Evolutionary conservation across 2,797 vertebrate species (phyloP).

Genomic region (Spatula versicolor): DNA sequence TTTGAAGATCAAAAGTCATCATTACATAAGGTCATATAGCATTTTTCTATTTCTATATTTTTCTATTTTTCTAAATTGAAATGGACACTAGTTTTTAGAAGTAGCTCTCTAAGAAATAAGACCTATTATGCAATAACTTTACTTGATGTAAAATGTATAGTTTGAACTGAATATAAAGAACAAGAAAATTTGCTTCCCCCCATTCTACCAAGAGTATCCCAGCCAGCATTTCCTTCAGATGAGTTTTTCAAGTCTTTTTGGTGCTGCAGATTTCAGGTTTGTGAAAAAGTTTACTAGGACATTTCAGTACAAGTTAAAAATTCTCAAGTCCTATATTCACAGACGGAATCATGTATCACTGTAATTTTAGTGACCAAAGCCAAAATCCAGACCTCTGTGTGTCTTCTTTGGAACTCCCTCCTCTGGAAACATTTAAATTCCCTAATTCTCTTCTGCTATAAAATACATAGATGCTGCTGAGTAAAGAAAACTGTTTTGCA

Average conservation of each 20-base stretch:
- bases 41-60: background rate
- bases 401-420: background rate
- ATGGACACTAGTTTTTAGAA: background rate
- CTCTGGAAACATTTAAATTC: background rate
- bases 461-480: background rate
- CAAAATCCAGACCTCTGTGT: background rate
- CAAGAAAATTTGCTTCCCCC: background rate
- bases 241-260: background rate
- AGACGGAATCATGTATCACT: background rate
- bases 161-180: background rate
- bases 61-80: background rate
- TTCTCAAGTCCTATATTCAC: background rate
- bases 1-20: background rate
- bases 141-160: background rate
- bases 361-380: background rate
- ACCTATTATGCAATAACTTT: background rate
- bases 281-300: fast-evolving
- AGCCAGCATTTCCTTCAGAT: background rate
- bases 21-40: background rate
- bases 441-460: background rate
- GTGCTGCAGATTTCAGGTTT: background rate
- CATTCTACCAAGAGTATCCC: background rate
- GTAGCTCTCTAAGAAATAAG: background rate
- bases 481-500: background rate
- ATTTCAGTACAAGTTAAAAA: background rate